Conservation (phyloP, 2,113 vertebrate species). For the Silurus meridionalis region DNA sequence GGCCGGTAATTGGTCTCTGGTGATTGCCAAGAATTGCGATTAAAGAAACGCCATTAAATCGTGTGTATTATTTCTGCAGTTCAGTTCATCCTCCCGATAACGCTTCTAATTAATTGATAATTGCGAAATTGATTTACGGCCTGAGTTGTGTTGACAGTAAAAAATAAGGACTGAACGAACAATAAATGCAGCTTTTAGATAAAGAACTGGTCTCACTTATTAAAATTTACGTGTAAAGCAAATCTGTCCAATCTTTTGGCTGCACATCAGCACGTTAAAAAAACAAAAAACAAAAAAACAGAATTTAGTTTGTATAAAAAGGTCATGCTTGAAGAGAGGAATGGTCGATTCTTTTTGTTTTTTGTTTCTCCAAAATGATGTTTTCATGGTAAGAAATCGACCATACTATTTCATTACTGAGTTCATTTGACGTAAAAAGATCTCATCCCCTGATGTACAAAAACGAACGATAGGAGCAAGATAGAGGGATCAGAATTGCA, state of each 20-base stretch:
- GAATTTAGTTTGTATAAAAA: neutral
- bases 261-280: neutral
- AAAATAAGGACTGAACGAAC: conserved; percentile 56
- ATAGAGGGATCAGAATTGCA: conserved; percentile 51
- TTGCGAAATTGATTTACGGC: conserved; percentile 69
- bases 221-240: neutral
- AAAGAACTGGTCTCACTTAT: neutral
- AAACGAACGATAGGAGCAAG: conserved; percentile 51
- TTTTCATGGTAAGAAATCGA: conserved; percentile 37
- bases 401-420: conserved; percentile 48
- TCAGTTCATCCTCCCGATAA: conserved; percentile 65
- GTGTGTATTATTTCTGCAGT: conserved; percentile 69
- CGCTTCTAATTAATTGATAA: conserved; percentile 73
- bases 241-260: neutral
- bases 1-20: conserved; percentile 72
- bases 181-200: conserved; percentile 29
- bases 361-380: conserved; percentile 35
- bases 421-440: conserved; percentile 45
- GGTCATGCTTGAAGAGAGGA: conserved; percentile 1
- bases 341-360: neutral
- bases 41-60: conserved; percentile 74
- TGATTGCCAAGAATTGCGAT: conserved; percentile 73
- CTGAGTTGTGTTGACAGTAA: conserved; percentile 58
- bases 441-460: conserved; percentile 54
- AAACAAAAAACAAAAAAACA: neutral